A percentile compares a stretch with the other conserved stretches of the same genome.
Evolutionary conservation across 2,797 vertebrate species (phyloP).

Genomic region (Sternotherus odoratus): DNA sequence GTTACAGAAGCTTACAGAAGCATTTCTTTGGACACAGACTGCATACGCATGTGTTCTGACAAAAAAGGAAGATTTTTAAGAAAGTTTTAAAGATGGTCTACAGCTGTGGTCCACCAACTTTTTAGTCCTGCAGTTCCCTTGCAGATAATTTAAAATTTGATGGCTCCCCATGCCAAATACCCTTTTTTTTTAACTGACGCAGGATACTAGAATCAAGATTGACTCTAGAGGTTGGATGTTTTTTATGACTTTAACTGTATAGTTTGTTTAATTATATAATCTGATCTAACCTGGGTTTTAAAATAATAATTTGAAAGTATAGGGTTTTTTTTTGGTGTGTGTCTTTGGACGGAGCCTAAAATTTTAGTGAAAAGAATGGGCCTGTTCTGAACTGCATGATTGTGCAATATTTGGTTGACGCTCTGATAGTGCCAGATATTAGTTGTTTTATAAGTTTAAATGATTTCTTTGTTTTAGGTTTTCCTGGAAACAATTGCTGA

Average conservation of each 20-base stretch:
- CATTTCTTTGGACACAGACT: background rate
- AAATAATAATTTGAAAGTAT: background rate
- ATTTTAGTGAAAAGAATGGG: too few relatives aligned
- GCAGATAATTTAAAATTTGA: background rate
- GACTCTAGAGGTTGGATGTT: background rate
- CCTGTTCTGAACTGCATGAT: too few relatives aligned
- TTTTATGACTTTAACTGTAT: background rate
- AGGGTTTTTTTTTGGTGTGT: too few relatives aligned
- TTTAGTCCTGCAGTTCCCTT: background rate
- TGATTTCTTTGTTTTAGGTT: too few relatives aligned
- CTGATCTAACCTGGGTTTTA: background rate
- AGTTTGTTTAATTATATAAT: background rate
- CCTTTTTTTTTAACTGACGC: background rate
- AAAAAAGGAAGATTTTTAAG: background rate
- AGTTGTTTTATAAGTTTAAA: too few relatives aligned
- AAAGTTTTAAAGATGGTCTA: too few relatives aligned
- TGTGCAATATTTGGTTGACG: too few relatives aligned
- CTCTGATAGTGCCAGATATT: too few relatives aligned
- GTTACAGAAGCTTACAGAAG: background rate
- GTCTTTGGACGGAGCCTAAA: too few relatives aligned
- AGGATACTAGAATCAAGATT: too few relatives aligned
- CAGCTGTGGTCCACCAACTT: background rate
- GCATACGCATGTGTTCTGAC: accelerated
- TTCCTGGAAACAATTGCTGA: too few relatives aligned
- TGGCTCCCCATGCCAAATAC: background rate